phyloP scores from a whole-genome alignment of 2,888 invertebrate genomes.

The Athalia rosae region DNA sequence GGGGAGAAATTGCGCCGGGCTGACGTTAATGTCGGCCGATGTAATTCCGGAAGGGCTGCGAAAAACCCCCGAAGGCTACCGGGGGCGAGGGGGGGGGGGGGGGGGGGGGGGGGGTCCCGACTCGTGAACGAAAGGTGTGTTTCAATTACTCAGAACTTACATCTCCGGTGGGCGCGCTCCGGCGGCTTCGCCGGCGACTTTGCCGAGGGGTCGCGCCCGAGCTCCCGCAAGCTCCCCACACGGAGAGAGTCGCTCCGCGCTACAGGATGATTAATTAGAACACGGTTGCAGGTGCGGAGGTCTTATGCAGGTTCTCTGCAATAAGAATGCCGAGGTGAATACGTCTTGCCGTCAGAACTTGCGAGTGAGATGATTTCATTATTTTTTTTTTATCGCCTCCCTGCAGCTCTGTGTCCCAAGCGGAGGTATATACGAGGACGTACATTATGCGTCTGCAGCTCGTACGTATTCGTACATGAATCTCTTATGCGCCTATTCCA shows the following conservation, averaged over 20 bases:
- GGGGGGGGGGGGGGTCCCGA: slow-evolving; percentile 1
- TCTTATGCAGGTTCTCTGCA: not conserved
- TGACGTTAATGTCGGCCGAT: slow-evolving; percentile 34
- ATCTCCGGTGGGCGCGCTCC: not conserved
- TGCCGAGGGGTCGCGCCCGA: too few species aligned
- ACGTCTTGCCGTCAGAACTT: not conserved
- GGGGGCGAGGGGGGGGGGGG: too few species aligned
- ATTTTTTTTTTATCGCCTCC: not conserved
- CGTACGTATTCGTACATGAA: too few species aligned
- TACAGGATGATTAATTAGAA: slow-evolving; percentile 36
- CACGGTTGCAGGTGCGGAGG: not conserved
- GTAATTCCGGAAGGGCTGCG: slow-evolving; percentile 29
- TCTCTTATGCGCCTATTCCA: too few species aligned
- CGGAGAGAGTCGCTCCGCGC: not conserved
- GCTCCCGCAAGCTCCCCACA: too few species aligned
- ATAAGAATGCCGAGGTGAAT: too few species aligned
- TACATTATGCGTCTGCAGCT: too few species aligned
- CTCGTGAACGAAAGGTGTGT: slow-evolving; percentile 9
- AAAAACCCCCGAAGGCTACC: not conserved
- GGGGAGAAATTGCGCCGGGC: slow-evolving; percentile 20
- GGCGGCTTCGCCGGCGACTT: too few species aligned
- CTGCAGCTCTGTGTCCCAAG: not conserved
- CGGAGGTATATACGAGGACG: too few species aligned
- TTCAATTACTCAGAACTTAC: slow-evolving; percentile 42
- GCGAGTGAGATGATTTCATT: not conserved